These are phyloP conservation scores for Drosophila pegasa DNA, from an alignment of 2,888 invertebrate species.

Conservation along the genomic window DNA sequence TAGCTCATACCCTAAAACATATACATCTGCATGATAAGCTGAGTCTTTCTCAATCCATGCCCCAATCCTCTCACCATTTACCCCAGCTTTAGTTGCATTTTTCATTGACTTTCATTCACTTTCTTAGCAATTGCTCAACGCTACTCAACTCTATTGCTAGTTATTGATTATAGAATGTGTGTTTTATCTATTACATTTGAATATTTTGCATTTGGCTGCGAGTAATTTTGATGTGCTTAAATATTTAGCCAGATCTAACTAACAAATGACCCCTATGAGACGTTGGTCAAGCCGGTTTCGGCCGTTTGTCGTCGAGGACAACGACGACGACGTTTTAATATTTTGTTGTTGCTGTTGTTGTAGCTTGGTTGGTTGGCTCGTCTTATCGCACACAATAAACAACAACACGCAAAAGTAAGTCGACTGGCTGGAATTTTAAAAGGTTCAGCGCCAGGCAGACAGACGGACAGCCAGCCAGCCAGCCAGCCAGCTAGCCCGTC, in stretches of 20 bases:
- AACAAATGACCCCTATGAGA: conserved; percentile 55
- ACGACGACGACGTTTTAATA: conserved; percentile 58
- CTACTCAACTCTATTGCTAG: too few species aligned
- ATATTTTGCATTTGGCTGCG: not conserved
- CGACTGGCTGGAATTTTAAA: conserved; percentile 82
- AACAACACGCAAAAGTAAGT: conserved; percentile 73
- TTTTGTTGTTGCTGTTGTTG: conserved; percentile 35
- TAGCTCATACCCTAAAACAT: too few species aligned
- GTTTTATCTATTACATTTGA: not conserved
- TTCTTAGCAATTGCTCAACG: not conserved
- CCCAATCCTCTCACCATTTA: not conserved
- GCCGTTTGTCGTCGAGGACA: conserved; percentile 39
- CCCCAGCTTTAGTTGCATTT: not conserved
- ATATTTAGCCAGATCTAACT: conserved; percentile 18
- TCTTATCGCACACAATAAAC: conserved; percentile 77
- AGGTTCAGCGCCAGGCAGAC: conserved; percentile 76
- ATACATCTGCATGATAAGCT: not conserved
- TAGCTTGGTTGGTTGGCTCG: conserved; percentile 49
- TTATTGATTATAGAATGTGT: not conserved
- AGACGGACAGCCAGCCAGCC: not conserved
- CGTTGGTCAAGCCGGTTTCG: conserved; percentile 66
- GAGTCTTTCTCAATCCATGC: not conserved
- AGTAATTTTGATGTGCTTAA: conserved; percentile 4
- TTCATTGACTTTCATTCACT: not conserved
- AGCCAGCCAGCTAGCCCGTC: not conserved